Percentiles rank a stretch among this genome's conserved stretches.
Conservation (phyloP, 2,888 invertebrate genomes). For the Parelbella ahira region DNA sequence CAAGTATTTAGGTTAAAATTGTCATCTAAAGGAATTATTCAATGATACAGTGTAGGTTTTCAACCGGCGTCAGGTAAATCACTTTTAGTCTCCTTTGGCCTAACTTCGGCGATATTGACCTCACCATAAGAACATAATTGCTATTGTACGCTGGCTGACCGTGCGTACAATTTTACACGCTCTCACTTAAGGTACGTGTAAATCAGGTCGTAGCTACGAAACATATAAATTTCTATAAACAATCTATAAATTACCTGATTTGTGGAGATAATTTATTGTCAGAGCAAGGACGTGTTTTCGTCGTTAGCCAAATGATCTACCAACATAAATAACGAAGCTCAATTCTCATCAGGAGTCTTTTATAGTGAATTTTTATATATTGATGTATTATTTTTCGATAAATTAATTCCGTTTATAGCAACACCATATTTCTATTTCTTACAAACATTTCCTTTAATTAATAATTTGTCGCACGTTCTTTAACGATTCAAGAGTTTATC, state of each 20-base stretch:
- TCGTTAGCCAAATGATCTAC: too few relatives aligned
- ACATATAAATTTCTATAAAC: too few relatives aligned
- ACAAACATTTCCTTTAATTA: slow-evolving; percentile 2
- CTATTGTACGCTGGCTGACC: slow-evolving; percentile 20
- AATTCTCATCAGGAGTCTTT: too few relatives aligned
- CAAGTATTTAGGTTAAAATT: slow-evolving; percentile 22
- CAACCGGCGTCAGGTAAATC: slow-evolving; percentile 17
- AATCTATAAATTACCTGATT: too few relatives aligned
- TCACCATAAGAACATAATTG: slow-evolving; percentile 22
- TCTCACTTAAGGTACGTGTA: slow-evolving; percentile 37
- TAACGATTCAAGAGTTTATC: slow-evolving; percentile 19
- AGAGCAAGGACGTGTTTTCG: too few relatives aligned
- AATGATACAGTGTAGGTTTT: slow-evolving; percentile 14
- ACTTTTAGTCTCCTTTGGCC: slow-evolving; percentile 1
- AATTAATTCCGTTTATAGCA: too few relatives aligned
- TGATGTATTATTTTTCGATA: too few relatives aligned
- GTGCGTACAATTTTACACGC: slow-evolving; percentile 43
- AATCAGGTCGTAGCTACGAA: slow-evolving; percentile 21
- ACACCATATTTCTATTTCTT: too few relatives aligned
- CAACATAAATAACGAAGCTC: too few relatives aligned
- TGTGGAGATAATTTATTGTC: too few relatives aligned
- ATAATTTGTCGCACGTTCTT: slow-evolving; percentile 19
- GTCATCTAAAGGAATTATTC: slow-evolving; percentile 17
- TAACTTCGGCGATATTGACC: slow-evolving; percentile 14
- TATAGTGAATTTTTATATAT: too few relatives aligned